Conservation (phyloP, 1,140 invertebrate genomes). For the Saccostrea glomerata region DNA sequence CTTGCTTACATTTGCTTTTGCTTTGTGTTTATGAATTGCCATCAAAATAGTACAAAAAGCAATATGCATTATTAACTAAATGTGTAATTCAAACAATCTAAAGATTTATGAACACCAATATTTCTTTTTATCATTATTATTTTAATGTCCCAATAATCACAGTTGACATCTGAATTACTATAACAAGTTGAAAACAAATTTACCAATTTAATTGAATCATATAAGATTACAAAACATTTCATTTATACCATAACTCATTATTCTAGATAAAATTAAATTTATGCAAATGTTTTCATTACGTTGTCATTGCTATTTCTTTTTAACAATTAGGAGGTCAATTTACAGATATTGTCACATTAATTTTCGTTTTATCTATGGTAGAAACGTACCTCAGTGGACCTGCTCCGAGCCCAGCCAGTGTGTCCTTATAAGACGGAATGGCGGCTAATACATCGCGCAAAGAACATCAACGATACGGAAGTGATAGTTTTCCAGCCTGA, state of each 20-base stretch:
- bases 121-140: background rate
- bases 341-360: background rate
- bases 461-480: slow-evolving; percentile 68
- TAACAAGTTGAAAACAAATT: background rate
- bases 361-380: slow-evolving; percentile 30
- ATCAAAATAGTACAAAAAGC: no score
- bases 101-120: background rate
- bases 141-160: no score
- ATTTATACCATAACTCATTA: no score
- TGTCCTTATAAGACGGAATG: slow-evolving; percentile 70
- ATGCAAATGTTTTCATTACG: background rate
- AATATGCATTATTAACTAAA: no score
- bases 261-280: background rate
- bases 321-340: background rate
- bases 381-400: slow-evolving; percentile 57
- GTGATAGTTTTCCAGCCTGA: slow-evolving; percentile 69
- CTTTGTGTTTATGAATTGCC: no score
- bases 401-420: slow-evolving; percentile 55
- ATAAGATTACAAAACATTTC: no score
- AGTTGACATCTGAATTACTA: no score
- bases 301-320: background rate
- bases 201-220: no score
- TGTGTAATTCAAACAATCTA: no score
- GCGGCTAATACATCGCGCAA: slow-evolving; percentile 61
- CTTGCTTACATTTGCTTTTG: no score